Conservation (phyloP, 2,113 vertebrate genomes). For the Aphelocoma coerulescens region DNA sequence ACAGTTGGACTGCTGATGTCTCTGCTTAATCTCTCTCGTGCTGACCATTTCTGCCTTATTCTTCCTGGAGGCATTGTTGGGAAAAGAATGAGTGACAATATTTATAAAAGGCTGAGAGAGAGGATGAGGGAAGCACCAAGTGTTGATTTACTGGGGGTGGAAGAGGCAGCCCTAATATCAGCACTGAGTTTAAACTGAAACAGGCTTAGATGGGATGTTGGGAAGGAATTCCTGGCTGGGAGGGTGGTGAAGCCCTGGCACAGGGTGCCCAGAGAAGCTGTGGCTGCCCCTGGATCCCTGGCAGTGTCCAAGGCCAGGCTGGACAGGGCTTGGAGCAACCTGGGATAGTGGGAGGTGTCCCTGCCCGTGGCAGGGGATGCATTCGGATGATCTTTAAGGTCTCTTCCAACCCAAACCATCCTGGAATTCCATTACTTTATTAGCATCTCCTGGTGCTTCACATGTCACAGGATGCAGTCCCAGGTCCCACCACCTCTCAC, state of each 20-base stretch:
- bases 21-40: not conserved
- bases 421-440: not conserved
- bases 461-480: not conserved
- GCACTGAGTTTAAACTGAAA: not conserved
- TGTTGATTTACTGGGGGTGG: not conserved
- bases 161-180: not conserved
- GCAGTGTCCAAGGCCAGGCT: not conserved
- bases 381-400: not conserved
- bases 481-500: not conserved
- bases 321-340: fast-evolving
- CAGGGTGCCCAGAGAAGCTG: not conserved
- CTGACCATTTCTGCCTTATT: not conserved
- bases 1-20: not conserved
- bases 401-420: not conserved
- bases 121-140: not conserved
- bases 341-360: fast-evolving
- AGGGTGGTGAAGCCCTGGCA: fast-evolving
- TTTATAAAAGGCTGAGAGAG: not conserved
- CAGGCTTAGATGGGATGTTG: not conserved
- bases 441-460: not conserved
- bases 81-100: not conserved
- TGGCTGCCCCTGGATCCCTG: not conserved
- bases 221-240: not conserved
- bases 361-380: fast-evolving
- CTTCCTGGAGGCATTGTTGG: not conserved